Conservation (phyloP, 1,140 invertebrate species). For the Cotesia glomerata region DNA sequence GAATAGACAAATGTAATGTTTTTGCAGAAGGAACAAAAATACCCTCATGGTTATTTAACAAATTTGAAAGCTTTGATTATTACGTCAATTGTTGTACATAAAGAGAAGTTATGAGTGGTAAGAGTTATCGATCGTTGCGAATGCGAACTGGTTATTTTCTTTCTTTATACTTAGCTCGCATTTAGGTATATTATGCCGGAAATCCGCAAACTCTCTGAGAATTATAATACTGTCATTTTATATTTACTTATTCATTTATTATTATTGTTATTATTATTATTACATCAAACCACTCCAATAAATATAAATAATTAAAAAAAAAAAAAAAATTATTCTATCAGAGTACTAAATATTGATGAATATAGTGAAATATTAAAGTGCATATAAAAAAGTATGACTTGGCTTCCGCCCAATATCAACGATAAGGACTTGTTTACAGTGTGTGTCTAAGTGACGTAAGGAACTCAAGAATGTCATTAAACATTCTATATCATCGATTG, state of each 20-base stretch:
- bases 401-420: slow-evolving; percentile 38
- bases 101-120: no score
- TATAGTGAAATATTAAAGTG: background rate
- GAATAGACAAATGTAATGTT: no score
- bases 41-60: no score
- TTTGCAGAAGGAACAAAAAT: no score
- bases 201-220: slow-evolving; percentile 20
- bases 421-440: slow-evolving; percentile 48
- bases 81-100: slow-evolving; percentile 18
- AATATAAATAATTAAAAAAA: background rate
- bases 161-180: no score
- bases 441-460: slow-evolving; percentile 28
- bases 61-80: no score
- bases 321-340: background rate
- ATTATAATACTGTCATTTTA: slow-evolving; percentile 5
- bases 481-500: no score
- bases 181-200: no score
- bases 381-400: slow-evolving; percentile 26
- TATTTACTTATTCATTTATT: no score
- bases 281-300: no score
- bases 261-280: no score
- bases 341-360: background rate
- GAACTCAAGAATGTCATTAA: background rate
- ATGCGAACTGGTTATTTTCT: no score
- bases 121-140: slow-evolving; percentile 11